Evolutionary conservation across 2,113 vertebrate species (phyloP), one percentile per base, ranked within the genome.

Genomic region (Sminthopsis crassicaudata): DNA sequence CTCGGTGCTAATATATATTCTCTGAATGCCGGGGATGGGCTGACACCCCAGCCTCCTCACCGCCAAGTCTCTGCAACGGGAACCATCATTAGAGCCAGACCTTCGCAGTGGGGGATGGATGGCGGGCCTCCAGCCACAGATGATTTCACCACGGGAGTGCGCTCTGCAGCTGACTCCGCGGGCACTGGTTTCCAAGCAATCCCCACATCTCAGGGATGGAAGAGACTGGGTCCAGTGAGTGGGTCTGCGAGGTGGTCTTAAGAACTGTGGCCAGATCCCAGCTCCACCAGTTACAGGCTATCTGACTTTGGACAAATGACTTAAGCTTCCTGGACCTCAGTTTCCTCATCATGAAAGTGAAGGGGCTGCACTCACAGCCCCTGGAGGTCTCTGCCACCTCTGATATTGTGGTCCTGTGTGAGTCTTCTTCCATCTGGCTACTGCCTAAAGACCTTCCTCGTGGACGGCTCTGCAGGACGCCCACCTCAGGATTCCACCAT

Each of bases 21-120:
- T 22, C 11, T 14, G 91, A 96, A 94, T 46, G 10, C 54, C 93
- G 24, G 30, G 94, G 92, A 91, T 94, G 14, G 90, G 19, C 1
- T 50, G 50, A 89, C n/a, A 23, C 1, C 23, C 24, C 36, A 90
- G 46, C 90, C 54, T 90, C 51, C 2, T 90, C 27, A 92, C 12
- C 53, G 24, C 46, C 67, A 42, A n/a, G n/a, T 7, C 67, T 84
- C 67, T 22, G 67, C 67, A 42, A 11, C 2, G n/a, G 36, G 50
- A 51, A 51, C 50, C 50, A 6, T 51, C 9, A 51, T 51, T 51
- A 51, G 9, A 51, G 50, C 50, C 50, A 51, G 50, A 51, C 50
- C 50, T 51, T 51, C 50, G 0, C 50, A 51, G 50, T 51, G 50
- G 67, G 16, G 7, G 36, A 42, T 42, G 67, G 3, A 19, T 42